Evolutionary conservation across 2,797 vertebrate species (phyloP), one percentile per base, ranked within the genome.

Genomic region (Mormyrops boulengeri): DNA sequence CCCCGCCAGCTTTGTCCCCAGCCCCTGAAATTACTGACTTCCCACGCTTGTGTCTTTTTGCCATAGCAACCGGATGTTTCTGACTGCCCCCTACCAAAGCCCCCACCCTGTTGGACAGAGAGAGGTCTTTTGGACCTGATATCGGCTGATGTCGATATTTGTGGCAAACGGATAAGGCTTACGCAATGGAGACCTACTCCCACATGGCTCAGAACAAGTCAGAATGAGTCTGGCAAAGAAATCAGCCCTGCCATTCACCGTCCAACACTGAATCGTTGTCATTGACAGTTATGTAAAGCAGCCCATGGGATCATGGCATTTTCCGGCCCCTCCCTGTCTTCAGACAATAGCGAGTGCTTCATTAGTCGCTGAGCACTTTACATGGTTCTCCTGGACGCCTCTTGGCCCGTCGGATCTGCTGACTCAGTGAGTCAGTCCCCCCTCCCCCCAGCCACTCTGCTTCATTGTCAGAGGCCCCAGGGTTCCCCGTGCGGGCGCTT

Each of bases 141-240:
- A 93, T 96, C 95, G 95, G 92, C 91, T 92, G 91, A 95, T 94
- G 95, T 91, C 93, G 92, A 93, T 88, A 90, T 93, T 89, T 86
- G 89, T 73, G 89, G 30, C 26, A 30, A 52, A 26, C 2, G 94
- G 89, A 19, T 90, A 91, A 92, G 92, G 90, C 93, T 92, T 93
- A 89, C 8, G 11, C 92, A 92, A 90, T 88, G 92, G 89, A 0
- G n/a, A 91, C 77, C 88, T 93, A 91, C 90, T 92, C 92, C 89
- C 55, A 0, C 92, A 91, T 77, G 88, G 88, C 89, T 19, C 88
- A 86, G 91, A 94, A 95, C 92, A 95, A 95, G 88, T 88, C 88
- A 90, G 62, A 91, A 88, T 93, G 88, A 95, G 93, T 96, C 90
- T 77, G 19, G 91, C 82, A 52, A 62, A 55, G 89, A 91, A 88